These are phyloP conservation scores for Vicugna pacos DNA, from an alignment of 2,113 vertebrate genomes.

Conservation along the genomic window DNA sequence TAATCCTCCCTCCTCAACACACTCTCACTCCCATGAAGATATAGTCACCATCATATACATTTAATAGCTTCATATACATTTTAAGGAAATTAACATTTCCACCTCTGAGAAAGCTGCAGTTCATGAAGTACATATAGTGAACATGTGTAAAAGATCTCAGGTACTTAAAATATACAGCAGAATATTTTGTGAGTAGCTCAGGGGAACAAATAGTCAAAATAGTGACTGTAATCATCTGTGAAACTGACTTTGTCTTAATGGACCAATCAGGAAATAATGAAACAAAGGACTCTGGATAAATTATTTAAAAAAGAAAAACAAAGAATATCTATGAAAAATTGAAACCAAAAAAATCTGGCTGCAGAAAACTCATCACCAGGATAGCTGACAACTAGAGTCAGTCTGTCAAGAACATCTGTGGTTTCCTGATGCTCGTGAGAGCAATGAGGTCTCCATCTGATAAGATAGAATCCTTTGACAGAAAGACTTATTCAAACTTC, in stretches of 20 bases:
- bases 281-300: background rate
- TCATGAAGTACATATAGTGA: background rate
- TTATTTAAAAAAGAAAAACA: background rate
- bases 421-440: conserved; percentile 4
- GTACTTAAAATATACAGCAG: conserved; percentile 12
- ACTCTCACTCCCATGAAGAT: background rate
- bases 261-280: background rate
- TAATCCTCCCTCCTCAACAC: background rate
- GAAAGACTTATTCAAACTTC: background rate
- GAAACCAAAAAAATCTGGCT: conserved; percentile 12
- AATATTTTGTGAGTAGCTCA: background rate
- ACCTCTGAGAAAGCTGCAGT: background rate
- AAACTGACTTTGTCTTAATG: conserved; percentile 23
- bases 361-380: background rate
- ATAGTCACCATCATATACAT: background rate
- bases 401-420: conserved; percentile 20
- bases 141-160: background rate
- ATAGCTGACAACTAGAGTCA: background rate
- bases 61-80: background rate
- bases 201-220: background rate
- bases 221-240: background rate
- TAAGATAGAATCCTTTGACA: conserved; percentile 40
- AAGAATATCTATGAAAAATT: conserved; percentile 12
- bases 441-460: background rate
- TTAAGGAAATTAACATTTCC: background rate